phyloP scores from a whole-genome alignment of 2,888 invertebrate genomes.

The Hesperia comma region DNA sequence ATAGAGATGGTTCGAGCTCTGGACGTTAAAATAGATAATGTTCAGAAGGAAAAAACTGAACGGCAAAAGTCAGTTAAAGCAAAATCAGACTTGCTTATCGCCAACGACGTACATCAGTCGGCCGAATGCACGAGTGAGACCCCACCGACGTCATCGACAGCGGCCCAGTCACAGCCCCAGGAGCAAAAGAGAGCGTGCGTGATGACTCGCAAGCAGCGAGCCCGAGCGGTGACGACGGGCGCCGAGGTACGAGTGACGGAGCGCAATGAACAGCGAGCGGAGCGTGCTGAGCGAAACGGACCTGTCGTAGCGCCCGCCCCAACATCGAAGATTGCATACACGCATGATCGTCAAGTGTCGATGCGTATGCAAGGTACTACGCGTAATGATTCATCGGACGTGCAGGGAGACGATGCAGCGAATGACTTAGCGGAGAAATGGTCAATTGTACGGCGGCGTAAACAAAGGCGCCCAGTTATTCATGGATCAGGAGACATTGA shows the following conservation, averaged over 20 bases:
- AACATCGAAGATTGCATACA: not conserved
- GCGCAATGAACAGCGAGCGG: not conserved
- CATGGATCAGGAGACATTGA: no score
- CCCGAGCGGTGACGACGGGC: not conserved
- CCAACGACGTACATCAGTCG: not conserved
- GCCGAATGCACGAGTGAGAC: constrained; percentile 2
- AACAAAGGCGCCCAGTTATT: no score
- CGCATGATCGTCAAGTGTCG: not conserved
- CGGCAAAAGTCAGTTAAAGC: not conserved
- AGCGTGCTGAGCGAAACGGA: not conserved
- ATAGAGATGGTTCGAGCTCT: no score
- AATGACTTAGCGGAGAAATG: no score
- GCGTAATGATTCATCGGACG: not conserved
- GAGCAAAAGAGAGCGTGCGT: constrained; percentile 8
- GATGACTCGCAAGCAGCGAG: constrained; percentile 15
- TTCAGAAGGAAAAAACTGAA: no score
- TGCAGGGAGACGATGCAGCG: not conserved
- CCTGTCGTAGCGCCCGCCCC: not conserved
- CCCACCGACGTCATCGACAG: constrained; percentile 1
- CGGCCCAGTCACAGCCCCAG: not conserved
- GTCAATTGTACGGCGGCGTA: no score
- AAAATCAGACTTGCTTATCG: not conserved
- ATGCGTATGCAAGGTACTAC: not conserved
- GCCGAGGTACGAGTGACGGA: not conserved
- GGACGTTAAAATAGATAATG: no score